Percentiles rank a stretch among this genome's conserved stretches.
phyloP scores from a whole-genome alignment of 1,140 invertebrate genomes.

The Drosophila bipectinata region DNA sequence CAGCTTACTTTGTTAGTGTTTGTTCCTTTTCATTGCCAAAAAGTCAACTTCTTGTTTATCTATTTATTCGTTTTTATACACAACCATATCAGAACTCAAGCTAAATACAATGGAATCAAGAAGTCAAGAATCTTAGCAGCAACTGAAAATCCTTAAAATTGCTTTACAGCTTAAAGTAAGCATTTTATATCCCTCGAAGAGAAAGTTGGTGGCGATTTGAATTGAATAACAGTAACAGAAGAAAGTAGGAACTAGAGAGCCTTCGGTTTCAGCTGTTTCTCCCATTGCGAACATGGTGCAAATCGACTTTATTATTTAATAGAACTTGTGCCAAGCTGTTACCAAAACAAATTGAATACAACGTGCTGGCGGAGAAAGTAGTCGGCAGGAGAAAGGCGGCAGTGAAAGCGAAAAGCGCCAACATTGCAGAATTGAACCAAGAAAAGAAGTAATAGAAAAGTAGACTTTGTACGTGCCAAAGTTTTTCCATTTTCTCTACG shows the following conservation, averaged over 20 bases:
- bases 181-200: constrained; percentile 7
- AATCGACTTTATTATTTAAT: constrained; percentile 82
- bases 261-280: not conserved
- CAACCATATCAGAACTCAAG: not conserved
- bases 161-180: constrained; percentile 5
- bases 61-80: not conserved
- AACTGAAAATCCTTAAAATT: not conserved
- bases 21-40: not conserved
- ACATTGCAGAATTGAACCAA: constrained; percentile 31
- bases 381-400: constrained; percentile 8
- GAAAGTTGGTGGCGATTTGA: constrained; percentile 47
- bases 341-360: constrained; percentile 81
- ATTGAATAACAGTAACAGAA: constrained; percentile 63
- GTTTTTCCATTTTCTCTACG: constrained; percentile 77
- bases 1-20: not conserved
- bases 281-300: constrained; percentile 53
- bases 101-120: not conserved
- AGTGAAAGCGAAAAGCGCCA: constrained; percentile 24
- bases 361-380: constrained; percentile 51
- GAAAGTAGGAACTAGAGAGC: constrained; percentile 17
- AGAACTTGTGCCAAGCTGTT: constrained; percentile 76
- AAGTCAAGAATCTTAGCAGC: not conserved
- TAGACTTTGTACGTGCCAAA: constrained; percentile 76
- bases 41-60: not conserved
- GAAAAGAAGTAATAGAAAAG: constrained; percentile 74